Conservation (phyloP, 2,888 invertebrate species). For the Sisyra nigra region DNA sequence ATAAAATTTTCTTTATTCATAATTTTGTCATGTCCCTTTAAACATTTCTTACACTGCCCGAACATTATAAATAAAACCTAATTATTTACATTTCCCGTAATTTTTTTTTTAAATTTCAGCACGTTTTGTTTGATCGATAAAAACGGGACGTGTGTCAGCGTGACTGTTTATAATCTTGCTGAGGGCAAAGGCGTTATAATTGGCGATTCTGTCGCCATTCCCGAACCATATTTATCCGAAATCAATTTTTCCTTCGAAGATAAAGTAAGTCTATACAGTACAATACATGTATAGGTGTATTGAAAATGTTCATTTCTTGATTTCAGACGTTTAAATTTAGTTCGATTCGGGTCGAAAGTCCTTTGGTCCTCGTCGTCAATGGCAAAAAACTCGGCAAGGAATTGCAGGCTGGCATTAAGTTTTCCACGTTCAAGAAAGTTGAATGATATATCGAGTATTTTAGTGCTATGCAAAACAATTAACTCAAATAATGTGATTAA, state of each 20-base stretch:
- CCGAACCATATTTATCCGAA: slow-evolving; percentile 49
- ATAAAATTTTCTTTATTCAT: too few relatives aligned
- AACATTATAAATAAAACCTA: not conserved
- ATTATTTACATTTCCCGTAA: not conserved
- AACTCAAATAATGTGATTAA: too few relatives aligned
- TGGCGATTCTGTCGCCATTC: slow-evolving; percentile 69
- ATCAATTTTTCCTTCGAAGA: slow-evolving; percentile 39
- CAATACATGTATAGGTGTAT: slow-evolving; percentile 4
- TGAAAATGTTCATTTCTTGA: slow-evolving; percentile 4
- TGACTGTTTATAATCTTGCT: slow-evolving; percentile 73
- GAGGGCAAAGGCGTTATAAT: slow-evolving; percentile 68
- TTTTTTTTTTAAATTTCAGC: slow-evolving; percentile 30
- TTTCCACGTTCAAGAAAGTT: slow-evolving; percentile 47
- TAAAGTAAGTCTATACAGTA: slow-evolving; percentile 28
- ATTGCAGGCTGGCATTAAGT: slow-evolving; percentile 45
- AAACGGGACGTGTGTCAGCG: slow-evolving; percentile 49
- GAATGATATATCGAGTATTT: slow-evolving; percentile 22
- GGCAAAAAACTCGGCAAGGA: slow-evolving; percentile 52
- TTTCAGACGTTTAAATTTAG: slow-evolving; percentile 55
- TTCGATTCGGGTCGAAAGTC: slow-evolving; percentile 64
- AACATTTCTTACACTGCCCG: too few relatives aligned
- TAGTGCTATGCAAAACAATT: too few relatives aligned
- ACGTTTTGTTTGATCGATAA: slow-evolving; percentile 69
- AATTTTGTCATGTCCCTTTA: too few relatives aligned
- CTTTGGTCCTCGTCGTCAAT: slow-evolving; percentile 57